These are phyloP conservation scores for Elaeidobius kamerunicus DNA, from an alignment of 2,888 invertebrate genomes.

Conservation along the genomic window DNA sequence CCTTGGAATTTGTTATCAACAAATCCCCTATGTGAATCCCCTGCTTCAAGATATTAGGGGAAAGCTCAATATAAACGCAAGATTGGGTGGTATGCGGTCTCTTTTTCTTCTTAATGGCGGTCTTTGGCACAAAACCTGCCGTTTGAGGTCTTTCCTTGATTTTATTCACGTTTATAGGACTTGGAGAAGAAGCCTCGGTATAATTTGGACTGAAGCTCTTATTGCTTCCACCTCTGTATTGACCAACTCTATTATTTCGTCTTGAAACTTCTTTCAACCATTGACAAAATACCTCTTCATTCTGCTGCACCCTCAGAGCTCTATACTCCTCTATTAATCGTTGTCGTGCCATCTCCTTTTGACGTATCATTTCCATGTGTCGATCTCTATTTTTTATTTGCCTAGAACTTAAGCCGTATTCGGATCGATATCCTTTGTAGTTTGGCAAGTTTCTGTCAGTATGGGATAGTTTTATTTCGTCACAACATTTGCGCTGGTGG, in stretches of 20 bases:
- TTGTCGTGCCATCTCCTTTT: slow-evolving; percentile 49
- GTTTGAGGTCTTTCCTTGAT: slow-evolving; percentile 42
- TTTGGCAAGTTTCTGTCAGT: slow-evolving; percentile 49
- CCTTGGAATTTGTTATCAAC: slow-evolving; percentile 38
- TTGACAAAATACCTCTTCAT: slow-evolving; percentile 54
- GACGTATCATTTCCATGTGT: slow-evolving; percentile 46
- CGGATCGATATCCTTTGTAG: slow-evolving; percentile 54
- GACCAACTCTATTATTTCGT: slow-evolving; percentile 32
- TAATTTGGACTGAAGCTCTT: slow-evolving; percentile 10
- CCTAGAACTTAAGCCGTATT: slow-evolving; percentile 53
- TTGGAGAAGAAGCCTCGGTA: slow-evolving; percentile 14
- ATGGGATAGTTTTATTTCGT: slow-evolving; percentile 47
- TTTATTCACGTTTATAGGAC: slow-evolving; percentile 37
- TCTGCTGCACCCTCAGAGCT: slow-evolving; percentile 46
- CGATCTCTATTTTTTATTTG: slow-evolving; percentile 50
- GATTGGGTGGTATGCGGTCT: slow-evolving; percentile 42
- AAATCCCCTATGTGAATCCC: slow-evolving; percentile 44
- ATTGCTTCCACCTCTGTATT: not conserved
- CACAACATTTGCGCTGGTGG: slow-evolving; percentile 46
- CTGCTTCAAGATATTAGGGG: slow-evolving; percentile 39
- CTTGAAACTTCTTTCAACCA: slow-evolving; percentile 50
- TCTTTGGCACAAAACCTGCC: slow-evolving; percentile 38
- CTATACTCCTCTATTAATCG: slow-evolving; percentile 49
- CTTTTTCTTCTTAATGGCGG: slow-evolving; percentile 36
- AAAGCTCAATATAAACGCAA: slow-evolving; percentile 45